Base-by-base conservation (phyloP, 2,888 invertebrate species). In the Drosophila monieri region DNA sequence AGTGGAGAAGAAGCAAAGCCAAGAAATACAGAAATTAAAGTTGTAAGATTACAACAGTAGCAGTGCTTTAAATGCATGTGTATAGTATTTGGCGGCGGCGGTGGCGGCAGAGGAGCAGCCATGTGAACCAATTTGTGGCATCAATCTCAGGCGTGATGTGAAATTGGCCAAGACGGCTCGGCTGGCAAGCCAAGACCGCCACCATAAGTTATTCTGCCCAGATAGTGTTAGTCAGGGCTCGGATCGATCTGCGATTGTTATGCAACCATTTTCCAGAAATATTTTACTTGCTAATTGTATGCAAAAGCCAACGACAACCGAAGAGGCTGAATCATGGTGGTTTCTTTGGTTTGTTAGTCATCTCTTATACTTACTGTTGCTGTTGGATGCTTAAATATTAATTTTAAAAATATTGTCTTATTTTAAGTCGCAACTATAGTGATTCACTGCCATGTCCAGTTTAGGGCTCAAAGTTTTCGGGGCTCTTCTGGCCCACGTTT, bases 101-200 rank as follows among this genome's bases (percentile, higher is more conserved):
- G n/a, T n/a, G n/a, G n/a, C n/a, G n/a, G n/a, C n/a, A n/a, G 67
- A 51, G 43, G 70, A 54, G 62, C 35, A 48, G 79, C 85, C 84
- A 89, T 89, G 89, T 89, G 89, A 89, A 89, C 89, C 89, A 89
- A 89, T 89, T 89, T 89, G 88, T 86, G 89, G 89, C 89, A 88
- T 88, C 87, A 89, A 89, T 89, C 89, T 89, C 89, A 89, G 88
- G 88, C 89, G 81, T 80, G 84, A 85, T 83, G 81, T 79, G 81
- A 85, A 85, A 85, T 80, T 81, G 70, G 79, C 85, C 78, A 80
- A 52, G 61, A 44, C 43, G 37, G 18, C n/a, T 35, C n/a, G 35
- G 4, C 35, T 30, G 30, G 30, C 14, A 66, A 25, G 65, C 64
- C 64, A 62, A 66, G 25, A 47, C 15, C 6, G 21, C 35, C 48